A percentile compares a stretch with the other conserved stretches of the same genome.
Conservation (phyloP, 2,888 invertebrate species). For the Ceraclea dissimilis region DNA sequence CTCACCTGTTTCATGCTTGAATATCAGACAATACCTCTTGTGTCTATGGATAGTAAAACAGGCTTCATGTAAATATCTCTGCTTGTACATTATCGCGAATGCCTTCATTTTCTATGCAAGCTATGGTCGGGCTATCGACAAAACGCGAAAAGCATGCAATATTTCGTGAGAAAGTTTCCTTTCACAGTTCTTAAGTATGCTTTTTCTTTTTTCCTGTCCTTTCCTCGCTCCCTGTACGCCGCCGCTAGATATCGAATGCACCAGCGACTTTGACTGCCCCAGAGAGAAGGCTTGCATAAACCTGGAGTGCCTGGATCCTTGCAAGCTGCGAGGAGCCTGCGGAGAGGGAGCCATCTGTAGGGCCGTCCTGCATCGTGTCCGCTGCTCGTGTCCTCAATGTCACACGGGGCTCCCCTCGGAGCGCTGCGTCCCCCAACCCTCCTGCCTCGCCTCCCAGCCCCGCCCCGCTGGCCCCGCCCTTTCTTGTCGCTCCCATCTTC, state of each 20-base stretch:
- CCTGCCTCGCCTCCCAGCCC: slow-evolving; percentile 58
- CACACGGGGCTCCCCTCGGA: slow-evolving; percentile 76
- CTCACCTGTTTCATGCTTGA: slow-evolving; percentile 51
- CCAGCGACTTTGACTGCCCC: slow-evolving; percentile 84
- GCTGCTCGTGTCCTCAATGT: slow-evolving; percentile 84
- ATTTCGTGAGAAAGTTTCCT: slow-evolving; percentile 75
- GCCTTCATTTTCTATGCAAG: slow-evolving; percentile 29
- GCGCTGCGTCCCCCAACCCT: slow-evolving; percentile 71
- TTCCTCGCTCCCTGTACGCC: slow-evolving; percentile 46
- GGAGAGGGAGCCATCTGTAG: slow-evolving; percentile 85
- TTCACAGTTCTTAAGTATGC: slow-evolving; percentile 82
- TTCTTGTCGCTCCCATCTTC: slow-evolving; percentile 56
- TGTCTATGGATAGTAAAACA: slow-evolving; percentile 24
- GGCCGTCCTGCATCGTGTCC: slow-evolving; percentile 74
- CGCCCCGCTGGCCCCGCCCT: slow-evolving; percentile 49
- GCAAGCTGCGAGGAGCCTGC: slow-evolving; percentile 80
- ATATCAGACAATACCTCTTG: slow-evolving; percentile 30
- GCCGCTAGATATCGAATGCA: slow-evolving; percentile 75
- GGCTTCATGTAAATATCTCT: slow-evolving; percentile 50
- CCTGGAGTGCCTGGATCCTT: slow-evolving; percentile 86
- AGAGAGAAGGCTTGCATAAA: slow-evolving; percentile 88
- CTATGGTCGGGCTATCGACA: slow-evolving; percentile 38
- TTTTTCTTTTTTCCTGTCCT: slow-evolving; percentile 57
- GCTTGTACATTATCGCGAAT: slow-evolving; percentile 47
- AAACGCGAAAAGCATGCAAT: slow-evolving; percentile 54